These are phyloP conservation scores for Dilophus febrilis DNA, from an alignment of 2,888 invertebrate species.

Conservation along the genomic window DNA sequence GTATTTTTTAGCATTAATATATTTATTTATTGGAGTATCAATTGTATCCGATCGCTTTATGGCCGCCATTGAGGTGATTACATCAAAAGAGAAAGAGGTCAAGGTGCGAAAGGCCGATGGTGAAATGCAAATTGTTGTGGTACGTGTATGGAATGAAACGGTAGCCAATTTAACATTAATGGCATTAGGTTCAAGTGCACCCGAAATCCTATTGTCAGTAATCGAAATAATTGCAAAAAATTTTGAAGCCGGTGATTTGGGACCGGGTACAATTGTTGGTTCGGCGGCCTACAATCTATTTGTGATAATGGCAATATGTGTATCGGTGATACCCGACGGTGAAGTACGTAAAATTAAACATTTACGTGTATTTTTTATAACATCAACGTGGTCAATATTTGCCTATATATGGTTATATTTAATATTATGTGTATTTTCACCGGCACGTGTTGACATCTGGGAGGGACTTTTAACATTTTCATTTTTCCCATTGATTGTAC, in stretches of 20 bases:
- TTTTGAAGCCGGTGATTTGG: conserved; percentile 90
- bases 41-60: conserved; percentile 98
- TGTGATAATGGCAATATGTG: conserved; percentile 92
- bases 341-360: conserved; percentile 91
- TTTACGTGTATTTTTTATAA: conserved; percentile 91
- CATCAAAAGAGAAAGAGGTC: conserved; percentile 91
- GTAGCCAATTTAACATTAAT: conserved; percentile 96
- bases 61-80: conserved; percentile 98
- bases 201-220: conserved; percentile 91
- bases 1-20: conserved; percentile 78
- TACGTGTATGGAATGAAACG: conserved; percentile 98
- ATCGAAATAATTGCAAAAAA: conserved; percentile 94
- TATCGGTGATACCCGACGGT: conserved; percentile 76
- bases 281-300: conserved; percentile 97
- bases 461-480: conserved; percentile 88
- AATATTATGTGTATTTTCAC: conserved; percentile 76
- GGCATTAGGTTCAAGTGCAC: conserved; percentile 97
- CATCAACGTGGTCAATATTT: conserved; percentile 93
- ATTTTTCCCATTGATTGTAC: conserved; percentile 92
- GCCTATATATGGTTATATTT: conserved; percentile 98
- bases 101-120: conserved; percentile 77
- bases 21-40: conserved; percentile 96
- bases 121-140: conserved; percentile 72
- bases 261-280: conserved; percentile 96
- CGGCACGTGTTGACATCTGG: conserved; percentile 85